Conservation (phyloP, 2,797 vertebrate genomes). For the Ctenopoma kingsleyae region DNA sequence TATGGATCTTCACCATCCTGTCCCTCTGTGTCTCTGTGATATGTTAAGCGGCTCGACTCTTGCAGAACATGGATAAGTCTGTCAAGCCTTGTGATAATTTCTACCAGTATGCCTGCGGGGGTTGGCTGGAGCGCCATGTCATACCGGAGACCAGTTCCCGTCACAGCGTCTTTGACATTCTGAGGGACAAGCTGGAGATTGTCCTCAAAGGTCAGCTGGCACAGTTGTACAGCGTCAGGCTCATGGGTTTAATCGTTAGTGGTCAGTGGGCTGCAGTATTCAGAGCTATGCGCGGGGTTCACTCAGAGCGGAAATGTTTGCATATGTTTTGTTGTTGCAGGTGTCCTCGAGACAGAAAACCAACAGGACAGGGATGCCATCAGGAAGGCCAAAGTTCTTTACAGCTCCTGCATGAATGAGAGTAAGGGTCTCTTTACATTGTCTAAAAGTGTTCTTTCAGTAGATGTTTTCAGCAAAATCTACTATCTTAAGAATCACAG, state of each 20-base stretch:
- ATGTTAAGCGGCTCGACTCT: conserved; percentile 89
- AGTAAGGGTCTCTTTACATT: conserved; percentile 80
- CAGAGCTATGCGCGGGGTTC: conserved; percentile 17
- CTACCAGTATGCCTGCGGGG: conserved; percentile 95
- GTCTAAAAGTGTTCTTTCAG: background rate
- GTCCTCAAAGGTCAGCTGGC: conserved; percentile 91
- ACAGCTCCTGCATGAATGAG: conserved; percentile 96
- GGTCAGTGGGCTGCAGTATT: conserved; percentile 51
- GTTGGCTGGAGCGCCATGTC: conserved; percentile 92
- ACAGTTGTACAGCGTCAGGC: background rate
- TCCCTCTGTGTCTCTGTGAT: conserved; percentile 3
- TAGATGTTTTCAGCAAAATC: no score
- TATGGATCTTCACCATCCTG: background rate
- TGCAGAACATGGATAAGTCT: conserved; percentile 93
- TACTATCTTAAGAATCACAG: no score
- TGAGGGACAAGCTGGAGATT: conserved; percentile 94
- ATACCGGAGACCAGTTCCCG: conserved; percentile 95
- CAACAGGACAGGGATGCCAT: conserved; percentile 90
- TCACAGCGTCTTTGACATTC: conserved; percentile 95
- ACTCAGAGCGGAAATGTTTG: conserved; percentile 37
- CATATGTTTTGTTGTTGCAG: conserved; percentile 78
- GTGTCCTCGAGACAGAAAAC: conserved; percentile 89
- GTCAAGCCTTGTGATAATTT: conserved; percentile 93
- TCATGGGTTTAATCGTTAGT: conserved; percentile 7
- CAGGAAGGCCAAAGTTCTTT: conserved; percentile 92